A percentile compares a stretch with the other conserved stretches of the same genome.
phyloP scores from a whole-genome alignment of 2,113 vertebrate genomes.

The Castor canadensis region DNA sequence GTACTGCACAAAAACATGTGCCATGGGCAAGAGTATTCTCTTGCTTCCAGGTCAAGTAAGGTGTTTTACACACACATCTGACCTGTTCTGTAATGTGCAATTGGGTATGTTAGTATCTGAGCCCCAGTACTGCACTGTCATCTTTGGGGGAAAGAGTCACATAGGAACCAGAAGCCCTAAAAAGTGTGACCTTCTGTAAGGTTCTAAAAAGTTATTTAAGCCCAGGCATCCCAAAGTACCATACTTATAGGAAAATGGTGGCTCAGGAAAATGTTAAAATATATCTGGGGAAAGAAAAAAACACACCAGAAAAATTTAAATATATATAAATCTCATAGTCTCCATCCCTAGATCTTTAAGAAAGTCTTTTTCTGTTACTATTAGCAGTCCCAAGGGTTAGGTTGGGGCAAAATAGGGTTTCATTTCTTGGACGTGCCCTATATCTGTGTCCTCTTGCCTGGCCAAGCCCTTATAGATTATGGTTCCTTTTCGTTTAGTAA shows the following conservation, averaged over 20 bases:
- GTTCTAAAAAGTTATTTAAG: conserved; percentile 25
- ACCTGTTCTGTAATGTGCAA: conserved; percentile 31
- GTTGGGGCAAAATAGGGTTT: conserved; percentile 65
- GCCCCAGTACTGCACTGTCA: conserved; percentile 50
- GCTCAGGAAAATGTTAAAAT: conserved; percentile 49
- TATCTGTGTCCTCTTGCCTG: conserved; percentile 75
- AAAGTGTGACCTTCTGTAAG: conserved; percentile 25
- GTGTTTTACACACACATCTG: conserved; percentile 69
- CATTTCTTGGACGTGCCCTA: conserved; percentile 68
- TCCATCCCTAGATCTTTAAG: conserved; percentile 54
- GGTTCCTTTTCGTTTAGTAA: conserved; percentile 76
- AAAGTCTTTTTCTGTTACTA: conserved; percentile 35
- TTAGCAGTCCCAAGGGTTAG: conserved; percentile 51
- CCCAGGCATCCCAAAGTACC: conserved; percentile 19
- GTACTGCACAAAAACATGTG: conserved; percentile 73
- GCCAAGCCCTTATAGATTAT: conserved; percentile 69
- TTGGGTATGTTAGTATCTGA: conserved; percentile 53
- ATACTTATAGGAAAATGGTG: conserved; percentile 47
- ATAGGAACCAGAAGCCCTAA: conserved; percentile 56
- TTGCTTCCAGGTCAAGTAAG: conserved; percentile 75
- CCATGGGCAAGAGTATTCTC: conserved; percentile 74
- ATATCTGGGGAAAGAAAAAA: background rate
- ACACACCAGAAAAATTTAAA: conserved; percentile 31
- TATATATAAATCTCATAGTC: conserved; percentile 34
- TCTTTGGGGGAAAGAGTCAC: conserved; percentile 40